Conservation (phyloP, 2,797 vertebrate genomes). For the Natrix natrix region DNA sequence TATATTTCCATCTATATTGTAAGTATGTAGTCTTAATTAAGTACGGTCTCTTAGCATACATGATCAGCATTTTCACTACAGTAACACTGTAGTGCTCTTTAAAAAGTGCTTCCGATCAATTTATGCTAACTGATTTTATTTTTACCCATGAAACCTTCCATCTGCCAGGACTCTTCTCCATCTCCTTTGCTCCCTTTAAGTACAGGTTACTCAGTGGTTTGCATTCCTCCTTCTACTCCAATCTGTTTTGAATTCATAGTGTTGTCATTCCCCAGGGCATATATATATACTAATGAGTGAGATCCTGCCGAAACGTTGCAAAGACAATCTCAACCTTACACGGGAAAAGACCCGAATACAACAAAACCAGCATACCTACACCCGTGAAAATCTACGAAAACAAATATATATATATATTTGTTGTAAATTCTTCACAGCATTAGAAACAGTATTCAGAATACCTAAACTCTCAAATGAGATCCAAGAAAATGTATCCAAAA, state of each 20-base stretch:
- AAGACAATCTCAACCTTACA: too few relatives aligned
- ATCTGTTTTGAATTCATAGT: not conserved
- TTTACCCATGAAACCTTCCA: not conserved
- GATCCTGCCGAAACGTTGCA: too few relatives aligned
- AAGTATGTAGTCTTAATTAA: not conserved
- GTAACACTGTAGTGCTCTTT: not conserved
- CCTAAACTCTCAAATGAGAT: not conserved
- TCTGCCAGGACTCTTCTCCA: not conserved
- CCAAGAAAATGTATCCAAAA: not conserved
- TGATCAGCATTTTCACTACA: not conserved
- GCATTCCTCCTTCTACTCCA: not conserved
- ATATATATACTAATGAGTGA: too few relatives aligned
- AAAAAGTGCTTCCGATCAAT: not conserved
- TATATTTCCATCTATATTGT: not conserved
- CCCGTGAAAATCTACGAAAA: too few relatives aligned
- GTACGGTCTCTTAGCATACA: not conserved
- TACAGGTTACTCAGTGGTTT: not conserved
- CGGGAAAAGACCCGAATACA: too few relatives aligned
- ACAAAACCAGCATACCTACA: too few relatives aligned
- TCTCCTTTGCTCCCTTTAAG: not conserved
- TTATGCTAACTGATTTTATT: not conserved
- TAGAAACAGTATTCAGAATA: not conserved
- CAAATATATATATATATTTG: not conserved
- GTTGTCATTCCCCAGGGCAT: not conserved
- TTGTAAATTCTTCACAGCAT: not conserved